Base-by-base conservation (phyloP, 2,888 invertebrate species). In the Gymnocheta viridis region DNA sequence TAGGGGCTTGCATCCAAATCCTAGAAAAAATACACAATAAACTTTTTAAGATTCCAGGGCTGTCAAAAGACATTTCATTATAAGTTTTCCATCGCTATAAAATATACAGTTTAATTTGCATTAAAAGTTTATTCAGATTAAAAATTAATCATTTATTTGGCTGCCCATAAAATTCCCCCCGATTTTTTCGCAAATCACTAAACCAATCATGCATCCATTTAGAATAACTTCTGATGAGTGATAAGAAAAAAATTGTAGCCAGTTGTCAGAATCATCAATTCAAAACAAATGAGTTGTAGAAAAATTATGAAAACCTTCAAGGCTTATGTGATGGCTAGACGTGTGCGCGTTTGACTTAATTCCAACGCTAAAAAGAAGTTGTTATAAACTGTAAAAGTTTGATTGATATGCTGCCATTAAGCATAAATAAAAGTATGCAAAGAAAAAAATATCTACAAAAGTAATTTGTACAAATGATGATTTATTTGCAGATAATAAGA, bases 351-450 rank as follows among this genome's bases (percentile, higher is more conserved):
- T 38, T n/a, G 2, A 66, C 14, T 19, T 47, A 17, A 38, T 24
- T 38, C 22, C 22, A 35, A 64, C 22, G 19, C 12, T 17, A 77
- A 54, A 51, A 38, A 82, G 60, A 44, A 44, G 44, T 62, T 44
- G 32, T 73, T 44, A 72, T 41, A 22, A 70, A 67, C 27, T 69
- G 32, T 38, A 62, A 22, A 38, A 49, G 35, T 62, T 69, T 81
- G 74, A 76, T 81, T 81, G 81, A 81, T 81, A 62, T 74, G 67
- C 69, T 72, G 58, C 49, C 76, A 72, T 82, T 78, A 77, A 44
- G 17, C 7, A 38, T 24, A 41, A 49, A 51, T n/a, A 24, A 41
- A 14, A 27, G 14, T 12, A 2, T 5, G 38, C 24, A 56, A 29
- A 70, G 12, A 56, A 24, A 27, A 54, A 41, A 51, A 22, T 1